phyloP scores from a whole-genome alignment of 2,113 vertebrate genomes.

The Natator depressus region DNA sequence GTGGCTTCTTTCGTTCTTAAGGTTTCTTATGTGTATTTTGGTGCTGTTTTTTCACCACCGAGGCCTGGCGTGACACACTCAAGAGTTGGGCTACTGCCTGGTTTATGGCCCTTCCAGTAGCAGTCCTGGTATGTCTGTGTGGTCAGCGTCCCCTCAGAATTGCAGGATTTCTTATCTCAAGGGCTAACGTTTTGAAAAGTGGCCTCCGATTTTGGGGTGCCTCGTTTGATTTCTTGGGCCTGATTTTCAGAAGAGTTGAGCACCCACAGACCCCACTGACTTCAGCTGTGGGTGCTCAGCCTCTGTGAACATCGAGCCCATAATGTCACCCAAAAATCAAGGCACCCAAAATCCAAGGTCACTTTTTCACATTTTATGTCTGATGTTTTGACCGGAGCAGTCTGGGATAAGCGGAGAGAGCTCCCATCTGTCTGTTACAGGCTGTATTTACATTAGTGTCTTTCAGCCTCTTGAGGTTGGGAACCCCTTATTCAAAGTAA shows the following conservation, averaged over 20 bases:
- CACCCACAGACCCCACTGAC: neutral
- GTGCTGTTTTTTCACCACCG: neutral
- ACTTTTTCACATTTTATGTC: neutral
- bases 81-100: neutral
- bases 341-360: neutral
- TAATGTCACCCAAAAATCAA: neutral
- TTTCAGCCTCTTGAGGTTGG: neutral
- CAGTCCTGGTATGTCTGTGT: neutral
- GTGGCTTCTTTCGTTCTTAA: conserved; percentile 27
- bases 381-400: neutral
- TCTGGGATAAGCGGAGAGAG: neutral
- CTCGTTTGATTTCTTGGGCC: rapidly evolving
- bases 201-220: neutral
- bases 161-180: neutral
- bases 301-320: neutral
- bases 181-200: neutral
- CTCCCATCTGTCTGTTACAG: neutral
- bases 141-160: neutral
- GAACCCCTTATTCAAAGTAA: neutral
- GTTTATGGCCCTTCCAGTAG: neutral
- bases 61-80: neutral
- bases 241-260: neutral
- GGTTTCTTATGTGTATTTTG: conserved; percentile 11
- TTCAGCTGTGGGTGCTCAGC: neutral
- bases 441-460: neutral